Conservation (phyloP, 1,140 invertebrate genomes). For the Drosophila pallidifrons region DNA sequence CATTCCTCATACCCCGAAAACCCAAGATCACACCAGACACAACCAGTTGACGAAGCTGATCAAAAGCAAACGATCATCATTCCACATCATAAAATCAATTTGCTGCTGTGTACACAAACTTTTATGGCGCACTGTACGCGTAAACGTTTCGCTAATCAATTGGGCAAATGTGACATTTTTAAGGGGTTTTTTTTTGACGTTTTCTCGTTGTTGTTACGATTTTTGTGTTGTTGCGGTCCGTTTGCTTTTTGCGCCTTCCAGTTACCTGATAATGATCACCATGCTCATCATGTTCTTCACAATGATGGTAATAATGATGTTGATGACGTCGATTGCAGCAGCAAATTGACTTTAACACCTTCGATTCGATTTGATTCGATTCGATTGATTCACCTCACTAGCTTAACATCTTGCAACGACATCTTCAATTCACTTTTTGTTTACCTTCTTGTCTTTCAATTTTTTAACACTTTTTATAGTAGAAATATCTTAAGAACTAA, state of each 20-base stretch:
- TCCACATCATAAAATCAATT: constrained; percentile 50
- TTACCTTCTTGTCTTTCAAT: too few species aligned
- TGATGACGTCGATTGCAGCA: constrained; percentile 11
- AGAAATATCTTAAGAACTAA: too few species aligned
- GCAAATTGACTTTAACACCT: constrained; percentile 34
- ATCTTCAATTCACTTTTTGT: too few species aligned
- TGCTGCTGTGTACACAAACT: constrained; percentile 49
- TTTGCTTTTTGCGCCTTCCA: constrained; percentile 37
- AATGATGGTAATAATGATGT: background rate
- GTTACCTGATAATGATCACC: background rate
- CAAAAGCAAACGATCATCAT: constrained; percentile 10
- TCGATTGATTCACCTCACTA: background rate
- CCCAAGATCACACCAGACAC: constrained; percentile 17
- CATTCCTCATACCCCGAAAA: background rate
- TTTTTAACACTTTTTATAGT: too few species aligned
- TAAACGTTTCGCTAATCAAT: constrained; percentile 48
- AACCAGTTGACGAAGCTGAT: constrained; percentile 25
- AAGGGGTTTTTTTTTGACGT: constrained; percentile 14
- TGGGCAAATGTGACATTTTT: constrained; percentile 50
- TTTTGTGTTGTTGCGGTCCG: constrained; percentile 3
- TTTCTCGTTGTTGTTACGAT: background rate
- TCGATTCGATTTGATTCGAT: background rate
- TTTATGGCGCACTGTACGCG: constrained; percentile 48
- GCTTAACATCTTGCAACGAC: too few species aligned
- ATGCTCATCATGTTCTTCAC: background rate